Conservation (phyloP, 64 coral and sea anemone genomes). For the Pachyseris speciosa region DNA sequence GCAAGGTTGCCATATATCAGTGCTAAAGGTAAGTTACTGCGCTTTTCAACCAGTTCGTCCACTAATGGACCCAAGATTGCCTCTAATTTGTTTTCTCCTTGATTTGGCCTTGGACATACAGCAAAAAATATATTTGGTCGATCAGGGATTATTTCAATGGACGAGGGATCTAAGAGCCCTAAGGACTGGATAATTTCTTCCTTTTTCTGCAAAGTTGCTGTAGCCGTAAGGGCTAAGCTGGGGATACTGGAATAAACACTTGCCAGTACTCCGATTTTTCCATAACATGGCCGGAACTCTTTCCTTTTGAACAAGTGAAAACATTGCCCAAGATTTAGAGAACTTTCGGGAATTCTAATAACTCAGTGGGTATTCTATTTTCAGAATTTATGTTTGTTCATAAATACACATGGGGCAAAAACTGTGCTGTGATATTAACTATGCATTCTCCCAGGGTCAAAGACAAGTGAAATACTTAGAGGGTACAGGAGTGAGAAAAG, state of each 20-base stretch:
- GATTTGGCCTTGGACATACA: too few species aligned
- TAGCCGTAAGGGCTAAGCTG: too few species aligned
- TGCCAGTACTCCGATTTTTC: neutral
- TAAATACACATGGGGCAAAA: neutral
- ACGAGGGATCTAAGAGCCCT: too few species aligned
- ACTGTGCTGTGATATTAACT: neutral
- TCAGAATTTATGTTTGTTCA: neutral
- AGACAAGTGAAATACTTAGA: neutral
- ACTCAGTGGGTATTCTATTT: too few species aligned
- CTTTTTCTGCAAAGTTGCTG: too few species aligned
- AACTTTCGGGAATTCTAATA: neutral
- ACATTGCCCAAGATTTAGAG: neutral
- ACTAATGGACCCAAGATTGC: too few species aligned
- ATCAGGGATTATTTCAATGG: too few species aligned
- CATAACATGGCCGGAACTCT: neutral
- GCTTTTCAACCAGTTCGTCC: neutral
- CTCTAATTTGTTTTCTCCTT: too few species aligned
- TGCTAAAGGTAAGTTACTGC: slow-evolving; percentile 1
- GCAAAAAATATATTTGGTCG: too few species aligned
- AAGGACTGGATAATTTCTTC: too few species aligned
- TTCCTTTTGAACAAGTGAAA: neutral
- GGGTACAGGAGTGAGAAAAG: too few species aligned
- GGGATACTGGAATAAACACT: neutral
- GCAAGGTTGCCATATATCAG: too few species aligned
- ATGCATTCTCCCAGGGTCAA: neutral